phyloP scores from a whole-genome alignment of 35 echinoderm and acorn worm species.

The Apostichopus parvimensis region DNA sequence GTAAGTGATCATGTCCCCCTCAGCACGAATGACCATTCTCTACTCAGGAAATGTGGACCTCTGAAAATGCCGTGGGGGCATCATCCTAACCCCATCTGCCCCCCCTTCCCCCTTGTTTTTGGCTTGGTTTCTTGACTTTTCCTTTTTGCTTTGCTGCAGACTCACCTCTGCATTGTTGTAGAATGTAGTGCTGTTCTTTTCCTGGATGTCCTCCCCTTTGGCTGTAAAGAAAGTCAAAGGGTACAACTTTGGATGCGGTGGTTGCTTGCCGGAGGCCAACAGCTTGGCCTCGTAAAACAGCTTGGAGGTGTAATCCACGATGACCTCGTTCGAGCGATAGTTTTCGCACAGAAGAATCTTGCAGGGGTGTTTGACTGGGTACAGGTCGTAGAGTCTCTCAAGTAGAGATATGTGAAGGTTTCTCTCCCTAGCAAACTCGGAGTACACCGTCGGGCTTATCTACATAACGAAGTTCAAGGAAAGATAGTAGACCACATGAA shows the following conservation, averaged over 20 bases:
- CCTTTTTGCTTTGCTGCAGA: neutral
- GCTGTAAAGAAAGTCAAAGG: constrained; percentile 96
- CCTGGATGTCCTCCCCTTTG: constrained; percentile 95
- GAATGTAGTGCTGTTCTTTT: constrained; percentile 96
- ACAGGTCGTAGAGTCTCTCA: constrained; percentile 88
- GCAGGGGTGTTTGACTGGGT: constrained; percentile 84
- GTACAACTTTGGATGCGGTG: constrained; percentile 67
- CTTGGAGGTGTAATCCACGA: constrained; percentile 90
- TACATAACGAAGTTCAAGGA: neutral
- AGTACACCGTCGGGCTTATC: constrained; percentile 95
- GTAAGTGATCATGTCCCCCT: too few species aligned
- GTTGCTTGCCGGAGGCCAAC: constrained; percentile 82
- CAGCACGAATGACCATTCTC: too few species aligned
- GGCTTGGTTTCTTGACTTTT: too few species aligned
- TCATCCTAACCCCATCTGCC: too few species aligned
- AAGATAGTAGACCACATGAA: neutral
- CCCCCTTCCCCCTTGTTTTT: too few species aligned
- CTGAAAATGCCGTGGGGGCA: too few species aligned
- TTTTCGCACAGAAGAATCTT: constrained; percentile 99
- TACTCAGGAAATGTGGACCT: too few species aligned
- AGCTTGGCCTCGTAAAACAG: constrained; percentile 94
- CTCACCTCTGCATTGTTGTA: constrained; percentile 98
- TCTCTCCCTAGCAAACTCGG: constrained; percentile 81
- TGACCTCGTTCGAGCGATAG: constrained; percentile 96
- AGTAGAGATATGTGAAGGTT: constrained; percentile 94